These are phyloP conservation scores for Merops nubicus DNA, from an alignment of 2,113 vertebrate genomes.

Conservation along the genomic window DNA sequence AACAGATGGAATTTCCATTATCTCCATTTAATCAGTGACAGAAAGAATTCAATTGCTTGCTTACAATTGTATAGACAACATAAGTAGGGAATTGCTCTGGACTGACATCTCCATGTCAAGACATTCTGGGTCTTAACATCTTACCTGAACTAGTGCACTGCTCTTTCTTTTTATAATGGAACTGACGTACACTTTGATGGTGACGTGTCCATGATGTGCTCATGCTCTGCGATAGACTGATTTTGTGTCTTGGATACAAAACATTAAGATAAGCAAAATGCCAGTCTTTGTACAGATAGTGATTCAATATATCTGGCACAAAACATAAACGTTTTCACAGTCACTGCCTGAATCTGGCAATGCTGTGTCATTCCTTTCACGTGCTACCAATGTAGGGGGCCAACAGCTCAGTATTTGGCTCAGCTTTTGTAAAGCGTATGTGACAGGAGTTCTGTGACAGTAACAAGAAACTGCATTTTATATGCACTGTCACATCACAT, in stretches of 20 bases:
- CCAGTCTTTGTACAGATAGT: background rate
- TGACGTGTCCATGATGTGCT: too few species aligned
- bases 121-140: background rate
- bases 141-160: background rate
- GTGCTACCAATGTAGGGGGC: fast-evolving
- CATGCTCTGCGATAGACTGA: background rate
- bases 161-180: background rate
- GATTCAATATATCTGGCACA: background rate
- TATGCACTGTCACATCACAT: background rate
- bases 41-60: background rate
- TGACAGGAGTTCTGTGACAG: background rate
- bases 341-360: background rate
- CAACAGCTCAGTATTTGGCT: background rate
- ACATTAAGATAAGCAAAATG: background rate
- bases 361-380: background rate
- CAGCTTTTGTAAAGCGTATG: background rate
- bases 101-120: background rate
- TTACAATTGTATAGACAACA: background rate
- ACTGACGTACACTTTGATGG: too few species aligned
- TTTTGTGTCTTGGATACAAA: background rate
- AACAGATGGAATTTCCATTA: background rate
- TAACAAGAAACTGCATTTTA: background rate
- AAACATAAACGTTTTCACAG: background rate
- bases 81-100: background rate
- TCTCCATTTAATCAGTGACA: background rate